These are phyloP conservation scores for Ichneumoninae sp. DNA, from an alignment of 2,888 invertebrate species.

Conservation along the genomic window DNA sequence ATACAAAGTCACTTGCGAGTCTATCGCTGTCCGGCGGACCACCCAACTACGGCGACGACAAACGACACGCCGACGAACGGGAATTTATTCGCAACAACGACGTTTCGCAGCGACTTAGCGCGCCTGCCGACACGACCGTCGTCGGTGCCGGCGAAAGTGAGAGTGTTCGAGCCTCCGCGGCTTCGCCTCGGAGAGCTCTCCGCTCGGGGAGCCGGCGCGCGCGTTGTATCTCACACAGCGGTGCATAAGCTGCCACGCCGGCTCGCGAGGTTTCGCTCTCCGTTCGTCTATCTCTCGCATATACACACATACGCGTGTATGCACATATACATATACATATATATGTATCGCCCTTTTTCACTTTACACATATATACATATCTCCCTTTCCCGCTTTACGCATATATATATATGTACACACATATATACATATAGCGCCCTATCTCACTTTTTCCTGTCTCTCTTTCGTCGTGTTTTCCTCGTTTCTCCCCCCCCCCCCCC, in stretches of 20 bases:
- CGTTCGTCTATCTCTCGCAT: conserved; percentile 22
- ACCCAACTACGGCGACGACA: neutral
- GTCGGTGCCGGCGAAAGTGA: conserved; percentile 83
- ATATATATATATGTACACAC: neutral
- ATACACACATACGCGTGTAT: neutral
- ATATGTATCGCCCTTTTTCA: conserved; percentile 39
- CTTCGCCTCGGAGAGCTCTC: conserved; percentile 54
- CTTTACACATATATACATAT: conserved; percentile 34
- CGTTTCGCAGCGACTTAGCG: conserved; percentile 61
- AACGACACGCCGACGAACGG: neutral
- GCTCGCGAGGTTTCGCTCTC: conserved; percentile 36
- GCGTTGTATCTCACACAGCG: conserved; percentile 68
- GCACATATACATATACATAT: neutral
- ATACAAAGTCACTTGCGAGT: conserved; percentile 10
- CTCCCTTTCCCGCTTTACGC: conserved; percentile 45
- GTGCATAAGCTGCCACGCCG: conserved; percentile 75
- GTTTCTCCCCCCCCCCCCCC: conserved; percentile 40
- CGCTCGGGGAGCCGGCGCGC: conserved; percentile 53
- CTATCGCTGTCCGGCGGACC: neutral
- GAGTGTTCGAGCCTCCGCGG: conserved; percentile 76
- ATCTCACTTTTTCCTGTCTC: conserved; percentile 56
- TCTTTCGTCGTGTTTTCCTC: conserved; percentile 20
- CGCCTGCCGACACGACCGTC: conserved; percentile 78
- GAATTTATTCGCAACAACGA: conserved; percentile 39
- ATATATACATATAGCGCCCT: conserved; percentile 33